Percentiles rank a stretch among this genome's conserved stretches.
phyloP scores from a whole-genome alignment of 2,888 invertebrate species.

The Biston stratarius region DNA sequence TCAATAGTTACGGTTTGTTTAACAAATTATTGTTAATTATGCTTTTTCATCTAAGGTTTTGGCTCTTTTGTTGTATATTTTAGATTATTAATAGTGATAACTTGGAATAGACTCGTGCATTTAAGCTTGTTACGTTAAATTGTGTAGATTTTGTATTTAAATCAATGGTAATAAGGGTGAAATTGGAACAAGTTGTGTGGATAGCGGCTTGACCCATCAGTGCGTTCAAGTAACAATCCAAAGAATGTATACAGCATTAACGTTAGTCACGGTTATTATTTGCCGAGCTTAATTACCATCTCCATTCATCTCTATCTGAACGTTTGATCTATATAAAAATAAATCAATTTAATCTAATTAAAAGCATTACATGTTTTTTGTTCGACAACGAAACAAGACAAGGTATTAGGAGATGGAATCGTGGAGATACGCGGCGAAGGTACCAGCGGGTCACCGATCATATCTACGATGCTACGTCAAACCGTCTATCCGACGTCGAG shows the following conservation, averaged over 20 bases:
- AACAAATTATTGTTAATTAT: constrained; percentile 80
- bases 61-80: constrained; percentile 45
- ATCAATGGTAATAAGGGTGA: constrained; percentile 28
- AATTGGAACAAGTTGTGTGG: constrained; percentile 20
- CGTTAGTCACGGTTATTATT: constrained; percentile 73
- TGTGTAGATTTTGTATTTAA: constrained; percentile 15
- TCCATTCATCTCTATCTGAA: constrained; percentile 69
- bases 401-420: constrained; percentile 82
- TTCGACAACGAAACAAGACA: constrained; percentile 81
- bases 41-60: constrained; percentile 58
- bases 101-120: constrained; percentile 28
- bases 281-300: constrained; percentile 80
- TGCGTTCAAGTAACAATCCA: constrained; percentile 34
- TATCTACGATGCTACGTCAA: constrained; percentile 80
- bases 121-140: constrained; percentile 13
- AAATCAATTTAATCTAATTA: constrained; percentile 87
- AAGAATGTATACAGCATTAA: constrained; percentile 44
- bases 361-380: constrained; percentile 86
- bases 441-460: constrained; percentile 82
- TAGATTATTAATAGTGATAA: constrained; percentile 44
- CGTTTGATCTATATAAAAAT: constrained; percentile 75
- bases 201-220: constrained; percentile 14
- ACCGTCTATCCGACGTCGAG: constrained; percentile 80
- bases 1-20: constrained; percentile 71
- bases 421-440: constrained; percentile 72